phyloP scores from a whole-genome alignment of 2,113 vertebrate species.

The Nothobranchius kuhntae region DNA sequence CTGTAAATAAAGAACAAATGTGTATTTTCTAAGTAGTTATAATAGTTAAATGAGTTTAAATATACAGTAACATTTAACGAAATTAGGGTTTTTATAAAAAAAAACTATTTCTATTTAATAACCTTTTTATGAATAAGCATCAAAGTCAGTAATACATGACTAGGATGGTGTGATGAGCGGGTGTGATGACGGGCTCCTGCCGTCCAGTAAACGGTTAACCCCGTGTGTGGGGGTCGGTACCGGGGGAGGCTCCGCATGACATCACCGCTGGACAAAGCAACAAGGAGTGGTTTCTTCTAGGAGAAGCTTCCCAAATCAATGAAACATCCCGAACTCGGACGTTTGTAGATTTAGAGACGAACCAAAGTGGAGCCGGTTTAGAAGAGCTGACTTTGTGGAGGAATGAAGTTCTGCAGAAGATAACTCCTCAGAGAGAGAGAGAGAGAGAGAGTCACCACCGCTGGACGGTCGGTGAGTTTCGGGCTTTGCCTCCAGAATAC shows the following conservation, averaged over 20 bases:
- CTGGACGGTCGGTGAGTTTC: constrained; percentile 57
- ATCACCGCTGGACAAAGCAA: constrained; percentile 74
- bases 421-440: constrained; percentile 22
- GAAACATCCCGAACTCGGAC: constrained; percentile 22
- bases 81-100: too few species aligned
- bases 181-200: too few species aligned
- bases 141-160: too few species aligned
- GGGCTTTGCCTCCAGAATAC: constrained; percentile 56
- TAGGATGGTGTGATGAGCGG: too few species aligned
- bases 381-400: neutral
- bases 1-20: too few species aligned
- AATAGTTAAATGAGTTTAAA: too few species aligned
- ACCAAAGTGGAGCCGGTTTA: neutral
- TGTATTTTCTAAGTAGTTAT: too few species aligned
- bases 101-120: too few species aligned
- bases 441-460: constrained; percentile 29
- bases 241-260: constrained; percentile 48
- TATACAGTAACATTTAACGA: too few species aligned
- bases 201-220: constrained; percentile 57
- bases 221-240: constrained; percentile 27
- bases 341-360: neutral
- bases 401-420: constrained; percentile 40
- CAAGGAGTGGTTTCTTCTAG: constrained; percentile 71
- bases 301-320: constrained; percentile 60
- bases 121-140: too few species aligned